phyloP scores from a whole-genome alignment of 2,113 vertebrate genomes.

The Dromas ardeola region DNA sequence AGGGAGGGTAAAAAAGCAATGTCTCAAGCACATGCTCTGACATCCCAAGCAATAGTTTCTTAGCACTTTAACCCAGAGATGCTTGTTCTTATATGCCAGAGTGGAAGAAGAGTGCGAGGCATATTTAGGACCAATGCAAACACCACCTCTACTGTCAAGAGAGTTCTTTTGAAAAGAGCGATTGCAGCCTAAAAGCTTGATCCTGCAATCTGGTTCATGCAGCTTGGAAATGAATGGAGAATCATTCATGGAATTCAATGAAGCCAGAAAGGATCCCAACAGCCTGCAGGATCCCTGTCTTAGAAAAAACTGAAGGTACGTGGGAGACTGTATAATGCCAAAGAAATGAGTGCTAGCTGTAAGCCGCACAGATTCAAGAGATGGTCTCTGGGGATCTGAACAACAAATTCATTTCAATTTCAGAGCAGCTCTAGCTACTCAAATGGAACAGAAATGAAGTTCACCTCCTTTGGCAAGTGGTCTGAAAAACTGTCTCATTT shows the following conservation, averaged over 20 bases:
- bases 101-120: background rate
- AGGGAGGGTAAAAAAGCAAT: fast-evolving
- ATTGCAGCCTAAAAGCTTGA: background rate
- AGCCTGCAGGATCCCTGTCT: background rate
- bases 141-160: background rate
- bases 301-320: background rate
- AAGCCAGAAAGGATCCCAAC: background rate
- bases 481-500: background rate
- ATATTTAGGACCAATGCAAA: background rate
- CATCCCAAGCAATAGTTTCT: background rate
- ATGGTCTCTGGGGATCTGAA: background rate
- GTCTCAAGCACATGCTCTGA: background rate
- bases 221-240: background rate
- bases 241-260: background rate
- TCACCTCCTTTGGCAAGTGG: background rate
- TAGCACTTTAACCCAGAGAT: background rate
- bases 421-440: background rate
- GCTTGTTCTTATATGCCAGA: background rate
- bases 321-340: background rate
- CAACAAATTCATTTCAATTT: constrained; percentile 3
- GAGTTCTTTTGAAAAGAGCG: background rate
- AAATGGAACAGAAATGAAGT: constrained; percentile 7
- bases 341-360: background rate
- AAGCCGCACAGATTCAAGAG: background rate
- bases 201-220: background rate